A percentile compares a stretch with the other conserved stretches of the same genome.
These are phyloP conservation scores for Habrosyne pyritoides DNA, from an alignment of 2,888 invertebrate genomes.

Conservation along the genomic window DNA sequence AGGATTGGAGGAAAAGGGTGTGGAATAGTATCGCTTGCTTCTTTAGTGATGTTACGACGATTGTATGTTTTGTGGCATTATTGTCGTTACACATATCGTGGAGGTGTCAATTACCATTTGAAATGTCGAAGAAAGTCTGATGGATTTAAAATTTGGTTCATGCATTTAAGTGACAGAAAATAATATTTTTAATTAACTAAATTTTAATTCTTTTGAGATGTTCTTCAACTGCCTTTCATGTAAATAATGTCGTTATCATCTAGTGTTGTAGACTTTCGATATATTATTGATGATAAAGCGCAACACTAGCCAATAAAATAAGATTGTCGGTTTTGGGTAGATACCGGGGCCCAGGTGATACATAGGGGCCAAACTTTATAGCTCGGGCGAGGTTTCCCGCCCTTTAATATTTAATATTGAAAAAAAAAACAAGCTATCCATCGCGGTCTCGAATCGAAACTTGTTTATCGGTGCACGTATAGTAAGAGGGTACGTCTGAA, in stretches of 20 bases:
- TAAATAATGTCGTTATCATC: no score
- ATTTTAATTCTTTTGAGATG: no score
- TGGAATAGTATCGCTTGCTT: conserved; percentile 38
- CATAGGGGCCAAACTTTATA: conserved; percentile 75
- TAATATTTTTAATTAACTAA: no score
- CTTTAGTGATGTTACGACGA: conserved; percentile 32
- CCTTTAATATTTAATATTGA: conserved; percentile 77
- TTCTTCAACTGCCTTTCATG: no score
- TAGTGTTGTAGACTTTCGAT: no score
- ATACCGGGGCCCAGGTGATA: conserved; percentile 71
- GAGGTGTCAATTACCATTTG: no score
- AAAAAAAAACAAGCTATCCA: conserved; percentile 64
- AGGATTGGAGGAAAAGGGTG: conserved; percentile 43
- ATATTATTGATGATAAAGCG: conserved; percentile 33
- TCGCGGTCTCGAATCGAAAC: conserved; percentile 58
- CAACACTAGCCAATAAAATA: conserved; percentile 69
- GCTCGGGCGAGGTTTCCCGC: conserved; percentile 72
- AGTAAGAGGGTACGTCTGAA: conserved; percentile 11
- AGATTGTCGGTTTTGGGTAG: conserved; percentile 67
- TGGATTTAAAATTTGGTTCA: no score
- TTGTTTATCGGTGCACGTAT: conserved; percentile 54
- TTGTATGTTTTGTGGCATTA: not conserved
- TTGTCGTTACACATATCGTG: no score
- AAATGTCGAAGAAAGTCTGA: no score
- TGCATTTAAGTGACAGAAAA: no score